These are phyloP conservation scores for Elephas maximus DNA, from an alignment of 2,113 vertebrate genomes.

Conservation along the genomic window DNA sequence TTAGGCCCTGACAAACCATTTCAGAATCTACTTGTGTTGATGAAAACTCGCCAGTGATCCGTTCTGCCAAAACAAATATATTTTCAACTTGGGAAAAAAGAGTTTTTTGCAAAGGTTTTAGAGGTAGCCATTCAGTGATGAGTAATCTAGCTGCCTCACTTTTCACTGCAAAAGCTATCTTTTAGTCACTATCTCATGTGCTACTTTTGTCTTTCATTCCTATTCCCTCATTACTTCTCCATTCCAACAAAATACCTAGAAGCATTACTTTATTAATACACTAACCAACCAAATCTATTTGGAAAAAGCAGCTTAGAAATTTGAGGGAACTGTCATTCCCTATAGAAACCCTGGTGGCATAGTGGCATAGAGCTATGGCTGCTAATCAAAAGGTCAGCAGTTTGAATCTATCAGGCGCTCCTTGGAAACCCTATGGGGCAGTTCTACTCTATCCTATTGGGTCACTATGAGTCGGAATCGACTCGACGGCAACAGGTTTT, in stretches of 20 bases:
- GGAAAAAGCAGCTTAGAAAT: background rate
- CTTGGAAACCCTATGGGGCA: too few species aligned
- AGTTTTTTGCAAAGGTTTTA: background rate
- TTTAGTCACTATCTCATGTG: background rate
- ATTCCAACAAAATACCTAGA: background rate
- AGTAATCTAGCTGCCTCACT: background rate
- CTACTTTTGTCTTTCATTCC: background rate
- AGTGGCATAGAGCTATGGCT: too few species aligned
- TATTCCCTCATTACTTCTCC: background rate
- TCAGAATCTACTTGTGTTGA: background rate
- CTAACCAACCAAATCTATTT: background rate
- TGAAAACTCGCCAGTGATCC: background rate
- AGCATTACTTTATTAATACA: background rate
- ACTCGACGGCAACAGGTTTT: too few species aligned
- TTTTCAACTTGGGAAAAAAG: constrained; percentile 2
- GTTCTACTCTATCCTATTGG: too few species aligned
- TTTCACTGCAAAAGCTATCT: background rate
- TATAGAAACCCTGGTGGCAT: too few species aligned
- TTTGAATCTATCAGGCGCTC: too few species aligned
- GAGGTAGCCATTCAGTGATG: background rate
- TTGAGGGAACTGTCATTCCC: background rate
- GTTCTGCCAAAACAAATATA: background rate
- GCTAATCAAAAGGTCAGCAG: too few species aligned
- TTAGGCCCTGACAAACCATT: background rate
- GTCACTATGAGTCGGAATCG: too few species aligned